Evolutionary conservation across 2,113 vertebrate genomes (phyloP).

Genomic region (Ornithorhynchus anatinus): DNA sequence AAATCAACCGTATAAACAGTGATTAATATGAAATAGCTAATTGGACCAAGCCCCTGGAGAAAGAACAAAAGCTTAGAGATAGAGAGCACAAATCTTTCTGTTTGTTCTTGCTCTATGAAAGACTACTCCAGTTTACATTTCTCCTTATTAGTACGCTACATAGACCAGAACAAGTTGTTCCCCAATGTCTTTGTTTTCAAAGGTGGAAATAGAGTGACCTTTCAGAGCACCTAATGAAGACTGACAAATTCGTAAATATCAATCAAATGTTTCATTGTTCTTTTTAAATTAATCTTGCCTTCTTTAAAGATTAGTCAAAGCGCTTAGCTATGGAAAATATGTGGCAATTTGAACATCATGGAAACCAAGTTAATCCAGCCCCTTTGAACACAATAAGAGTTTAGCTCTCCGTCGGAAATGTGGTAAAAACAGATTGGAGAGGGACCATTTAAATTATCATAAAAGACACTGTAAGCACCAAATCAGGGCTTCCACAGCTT

Average conservation of each 20-base stretch:
- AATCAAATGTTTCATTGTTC: slow-evolving; percentile 21
- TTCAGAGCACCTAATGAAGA: slow-evolving; percentile 44
- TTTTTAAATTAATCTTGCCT: slow-evolving; percentile 10
- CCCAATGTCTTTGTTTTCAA: neutral
- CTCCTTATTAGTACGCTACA: slow-evolving; percentile 42
- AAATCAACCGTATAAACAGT: slow-evolving; percentile 12
- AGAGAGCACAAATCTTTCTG: slow-evolving; percentile 43
- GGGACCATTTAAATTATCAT: slow-evolving; percentile 7
- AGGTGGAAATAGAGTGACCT: slow-evolving; percentile 45
- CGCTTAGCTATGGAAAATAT: slow-evolving; percentile 8
- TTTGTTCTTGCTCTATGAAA: slow-evolving; percentile 62
- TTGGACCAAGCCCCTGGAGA: slow-evolving; percentile 49
- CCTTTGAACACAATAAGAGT: slow-evolving; percentile 23
- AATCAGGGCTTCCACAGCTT: neutral
- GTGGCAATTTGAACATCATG: neutral
- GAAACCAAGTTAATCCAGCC: slow-evolving; percentile 29
- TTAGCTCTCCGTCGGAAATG: slow-evolving; percentile 5
- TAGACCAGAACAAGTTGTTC: neutral
- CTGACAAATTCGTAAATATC: slow-evolving; percentile 37
- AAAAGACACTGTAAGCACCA: neutral
- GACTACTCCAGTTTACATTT: slow-evolving; percentile 34
- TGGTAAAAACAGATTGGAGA: slow-evolving; percentile 16
- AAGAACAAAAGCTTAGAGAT: slow-evolving; percentile 28
- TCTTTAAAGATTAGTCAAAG: slow-evolving; percentile 9
- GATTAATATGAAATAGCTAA: slow-evolving; percentile 59